phyloP scores from a whole-genome alignment of 2,797 vertebrate species.

The Amblyraja radiata region DNA sequence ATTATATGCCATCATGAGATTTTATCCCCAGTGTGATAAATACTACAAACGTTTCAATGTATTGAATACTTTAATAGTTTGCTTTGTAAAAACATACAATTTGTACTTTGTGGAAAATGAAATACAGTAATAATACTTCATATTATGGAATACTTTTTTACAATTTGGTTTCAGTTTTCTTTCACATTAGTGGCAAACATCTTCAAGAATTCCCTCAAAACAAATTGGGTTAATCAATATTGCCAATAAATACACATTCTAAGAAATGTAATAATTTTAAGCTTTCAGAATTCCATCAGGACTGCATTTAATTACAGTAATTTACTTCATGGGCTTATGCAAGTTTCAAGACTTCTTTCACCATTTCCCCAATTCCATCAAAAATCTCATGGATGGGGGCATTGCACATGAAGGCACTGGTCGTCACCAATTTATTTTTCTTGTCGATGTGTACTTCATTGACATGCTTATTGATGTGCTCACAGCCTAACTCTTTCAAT shows the following conservation, averaged over 20 bases:
- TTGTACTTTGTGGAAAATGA: background rate
- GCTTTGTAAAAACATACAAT: background rate
- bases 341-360: conserved; percentile 66
- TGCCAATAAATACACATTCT: background rate
- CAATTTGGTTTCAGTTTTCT: background rate
- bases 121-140: too few species aligned
- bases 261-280: background rate
- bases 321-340: conserved; percentile 48
- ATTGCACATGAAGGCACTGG: conserved; percentile 76
- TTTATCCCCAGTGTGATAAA: background rate
- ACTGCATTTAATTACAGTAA: background rate
- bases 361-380: conserved; percentile 71
- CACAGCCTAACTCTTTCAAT: conserved; percentile 68
- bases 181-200: background rate
- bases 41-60: background rate
- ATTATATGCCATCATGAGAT: background rate
- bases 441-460: conserved; percentile 63
- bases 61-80: background rate
- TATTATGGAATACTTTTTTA: background rate
- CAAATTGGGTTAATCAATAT: background rate
- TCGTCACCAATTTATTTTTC: conserved; percentile 74
- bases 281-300: background rate
- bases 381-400: conserved; percentile 67
- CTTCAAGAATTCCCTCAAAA: background rate
- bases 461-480: conserved; percentile 68